These are phyloP conservation scores for Allobates femoralis DNA, from an alignment of 2,797 vertebrate genomes.

Conservation along the genomic window DNA sequence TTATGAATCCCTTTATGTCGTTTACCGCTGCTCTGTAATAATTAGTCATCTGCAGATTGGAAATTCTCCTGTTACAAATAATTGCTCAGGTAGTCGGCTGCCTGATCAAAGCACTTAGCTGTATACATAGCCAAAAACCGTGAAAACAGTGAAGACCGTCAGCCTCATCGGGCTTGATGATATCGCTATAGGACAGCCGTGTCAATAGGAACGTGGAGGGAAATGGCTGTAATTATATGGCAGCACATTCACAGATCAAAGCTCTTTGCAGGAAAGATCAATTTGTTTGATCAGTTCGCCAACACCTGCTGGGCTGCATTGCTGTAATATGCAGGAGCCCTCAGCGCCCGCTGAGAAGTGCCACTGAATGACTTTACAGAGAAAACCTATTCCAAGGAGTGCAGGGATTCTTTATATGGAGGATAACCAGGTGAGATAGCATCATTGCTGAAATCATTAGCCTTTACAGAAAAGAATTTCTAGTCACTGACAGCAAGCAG, in stretches of 20 bases:
- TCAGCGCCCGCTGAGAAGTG: not conserved
- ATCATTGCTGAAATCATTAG: not conserved
- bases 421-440: not conserved
- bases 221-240: slow-evolving; percentile 60
- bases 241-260: slow-evolving; percentile 55
- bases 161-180: slow-evolving; percentile 27
- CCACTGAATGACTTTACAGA: slow-evolving; percentile 41
- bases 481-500: not conserved
- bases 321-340: slow-evolving; percentile 62
- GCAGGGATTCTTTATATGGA: not conserved
- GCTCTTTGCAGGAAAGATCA: slow-evolving; percentile 47
- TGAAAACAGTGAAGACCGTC: slow-evolving; percentile 2
- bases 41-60: slow-evolving; percentile 10
- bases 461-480: not conserved
- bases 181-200: slow-evolving; percentile 43
- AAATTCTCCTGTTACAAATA: slow-evolving; percentile 28
- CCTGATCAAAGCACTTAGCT: slow-evolving; percentile 40
- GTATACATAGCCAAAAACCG: not conserved
- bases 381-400: slow-evolving; percentile 32
- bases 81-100: slow-evolving; percentile 30
- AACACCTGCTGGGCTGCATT: slow-evolving; percentile 35
- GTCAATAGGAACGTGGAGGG: slow-evolving; percentile 49
- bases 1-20: not conserved
- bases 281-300: slow-evolving; percentile 51
- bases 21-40: not conserved